Percentiles rank a stretch among this genome's conserved stretches.
Conservation (phyloP, 2,797 vertebrate genomes). For the Brotogeris chrysoptera region DNA sequence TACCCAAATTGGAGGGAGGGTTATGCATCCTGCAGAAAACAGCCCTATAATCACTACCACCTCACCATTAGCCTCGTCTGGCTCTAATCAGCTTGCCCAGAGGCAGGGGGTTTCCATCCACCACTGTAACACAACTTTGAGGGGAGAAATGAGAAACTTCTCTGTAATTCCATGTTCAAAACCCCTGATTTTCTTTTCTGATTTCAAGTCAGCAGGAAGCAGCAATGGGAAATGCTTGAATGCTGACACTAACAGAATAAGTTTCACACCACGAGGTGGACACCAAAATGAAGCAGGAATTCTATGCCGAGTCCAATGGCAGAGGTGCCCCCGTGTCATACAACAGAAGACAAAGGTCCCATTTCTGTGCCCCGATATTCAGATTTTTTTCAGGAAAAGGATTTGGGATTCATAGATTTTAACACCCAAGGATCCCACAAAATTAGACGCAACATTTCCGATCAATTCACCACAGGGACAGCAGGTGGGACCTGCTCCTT, state of each 20-base stretch:
- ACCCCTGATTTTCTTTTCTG: neutral
- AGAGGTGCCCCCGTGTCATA: neutral
- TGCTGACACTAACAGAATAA: neutral
- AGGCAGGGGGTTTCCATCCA: neutral
- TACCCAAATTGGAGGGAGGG: neutral
- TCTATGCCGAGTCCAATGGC: neutral
- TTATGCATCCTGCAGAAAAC: neutral
- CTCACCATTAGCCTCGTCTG: rapidly evolving
- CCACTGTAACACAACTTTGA: neutral
- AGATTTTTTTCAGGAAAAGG: neutral
- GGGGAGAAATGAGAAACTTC: neutral
- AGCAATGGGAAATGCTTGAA: neutral
- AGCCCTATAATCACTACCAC: neutral
- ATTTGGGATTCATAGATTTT: neutral
- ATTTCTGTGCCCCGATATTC: neutral
- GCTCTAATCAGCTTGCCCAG: neutral
- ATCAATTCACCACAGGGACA: neutral
- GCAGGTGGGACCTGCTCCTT: neutral
- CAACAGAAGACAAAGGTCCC: neutral
- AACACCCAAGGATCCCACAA: neutral
- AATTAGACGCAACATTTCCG: neutral
- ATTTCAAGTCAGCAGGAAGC: neutral
- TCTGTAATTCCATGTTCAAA: neutral
- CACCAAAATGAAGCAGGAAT: neutral
- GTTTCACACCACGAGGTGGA: neutral